Conservation (phyloP, 2,888 invertebrate species). For the Lingula anatina region DNA sequence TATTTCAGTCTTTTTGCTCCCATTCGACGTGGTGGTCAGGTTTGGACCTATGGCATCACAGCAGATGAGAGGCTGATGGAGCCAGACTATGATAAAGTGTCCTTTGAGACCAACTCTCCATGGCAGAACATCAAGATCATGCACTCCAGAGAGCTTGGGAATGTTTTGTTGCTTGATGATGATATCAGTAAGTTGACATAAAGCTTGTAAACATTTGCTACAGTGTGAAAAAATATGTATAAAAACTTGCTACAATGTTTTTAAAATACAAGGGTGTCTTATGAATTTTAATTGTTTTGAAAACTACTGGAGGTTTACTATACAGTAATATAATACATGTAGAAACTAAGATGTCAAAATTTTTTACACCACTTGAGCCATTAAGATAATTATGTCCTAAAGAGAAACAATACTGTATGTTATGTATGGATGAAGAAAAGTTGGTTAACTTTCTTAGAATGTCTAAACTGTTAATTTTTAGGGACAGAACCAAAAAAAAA, state of each 20-base stretch:
- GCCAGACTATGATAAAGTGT: constrained; percentile 79
- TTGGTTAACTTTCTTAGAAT: too few relatives aligned
- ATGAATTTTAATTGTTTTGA: too few relatives aligned
- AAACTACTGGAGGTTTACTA: too few relatives aligned
- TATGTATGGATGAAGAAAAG: too few relatives aligned
- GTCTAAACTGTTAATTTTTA: too few relatives aligned
- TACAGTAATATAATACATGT: too few relatives aligned
- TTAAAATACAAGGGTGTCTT: too few relatives aligned
- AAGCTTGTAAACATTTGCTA: not conserved
- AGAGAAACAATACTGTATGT: too few relatives aligned
- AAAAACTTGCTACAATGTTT: constrained; percentile 7
- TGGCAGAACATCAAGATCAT: constrained; percentile 90
- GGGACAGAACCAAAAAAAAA: too few relatives aligned
- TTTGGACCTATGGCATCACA: constrained; percentile 22
- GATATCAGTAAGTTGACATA: constrained; percentile 72
- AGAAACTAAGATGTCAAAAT: too few relatives aligned
- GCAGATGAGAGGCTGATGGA: constrained; percentile 83
- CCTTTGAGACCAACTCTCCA: constrained; percentile 76
- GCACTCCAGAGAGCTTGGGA: constrained; percentile 83
- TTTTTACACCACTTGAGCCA: too few relatives aligned
- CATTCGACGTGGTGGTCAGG: constrained; percentile 16
- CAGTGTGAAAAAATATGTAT: not conserved
- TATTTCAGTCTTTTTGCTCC: constrained; percentile 17
- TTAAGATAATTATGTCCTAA: too few relatives aligned
- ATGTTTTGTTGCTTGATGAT: constrained; percentile 85